phyloP scores from a whole-genome alignment of 2,888 invertebrate genomes.

The Trileptium ribeirensis region DNA sequence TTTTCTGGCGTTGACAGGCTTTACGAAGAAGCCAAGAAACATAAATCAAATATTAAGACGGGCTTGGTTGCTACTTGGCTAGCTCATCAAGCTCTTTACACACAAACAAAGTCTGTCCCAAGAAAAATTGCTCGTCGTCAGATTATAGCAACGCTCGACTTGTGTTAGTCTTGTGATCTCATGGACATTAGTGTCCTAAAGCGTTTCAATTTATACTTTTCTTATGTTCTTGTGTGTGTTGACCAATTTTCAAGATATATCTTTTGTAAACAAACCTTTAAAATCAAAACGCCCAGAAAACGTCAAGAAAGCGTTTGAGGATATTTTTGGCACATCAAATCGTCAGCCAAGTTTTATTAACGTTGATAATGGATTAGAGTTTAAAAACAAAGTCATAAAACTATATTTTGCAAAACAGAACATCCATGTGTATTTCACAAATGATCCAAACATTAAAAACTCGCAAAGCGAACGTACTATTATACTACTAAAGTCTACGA shows the following conservation, averaged over 20 bases:
- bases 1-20: background rate
- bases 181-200: background rate
- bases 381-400: background rate
- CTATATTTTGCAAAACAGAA: background rate
- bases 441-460: constrained; percentile 12
- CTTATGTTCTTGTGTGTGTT: background rate
- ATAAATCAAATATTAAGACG: background rate
- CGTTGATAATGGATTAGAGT: background rate
- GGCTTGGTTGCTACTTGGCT: background rate
- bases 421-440: background rate
- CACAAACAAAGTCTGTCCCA: background rate
- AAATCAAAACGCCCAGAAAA: background rate
- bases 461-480: background rate
- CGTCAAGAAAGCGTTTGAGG: constrained; percentile 4
- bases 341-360: no score
- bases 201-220: background rate
- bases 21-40: background rate
- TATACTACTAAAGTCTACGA: background rate
- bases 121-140: background rate
- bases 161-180: background rate
- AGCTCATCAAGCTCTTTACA: background rate
- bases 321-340: background rate
- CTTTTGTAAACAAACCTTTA: background rate
- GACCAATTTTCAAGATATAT: constrained; percentile 12
- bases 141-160: background rate